Evolutionary conservation across 1,140 invertebrate genomes (phyloP).

Genomic region (Arctopsyche grandis): DNA sequence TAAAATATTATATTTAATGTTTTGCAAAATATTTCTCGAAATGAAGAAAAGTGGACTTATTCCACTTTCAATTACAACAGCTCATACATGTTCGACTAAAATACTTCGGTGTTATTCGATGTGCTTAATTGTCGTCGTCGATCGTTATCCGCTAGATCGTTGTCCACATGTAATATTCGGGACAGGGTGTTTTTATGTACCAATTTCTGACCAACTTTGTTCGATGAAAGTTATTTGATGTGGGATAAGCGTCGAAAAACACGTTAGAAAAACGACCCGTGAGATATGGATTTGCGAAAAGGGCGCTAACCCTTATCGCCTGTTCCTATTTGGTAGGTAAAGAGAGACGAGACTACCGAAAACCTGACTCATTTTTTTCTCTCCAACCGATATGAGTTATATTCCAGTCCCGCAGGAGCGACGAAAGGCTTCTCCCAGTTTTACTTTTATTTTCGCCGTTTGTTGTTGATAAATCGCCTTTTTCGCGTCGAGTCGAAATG

Average conservation of each 20-base stretch:
- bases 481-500: constrained; percentile 12
- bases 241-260: constrained; percentile 10
- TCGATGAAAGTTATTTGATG: constrained; percentile 11
- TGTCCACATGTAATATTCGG: too few relatives aligned
- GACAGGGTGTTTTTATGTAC: neutral
- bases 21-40: too few relatives aligned
- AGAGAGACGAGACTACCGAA: neutral
- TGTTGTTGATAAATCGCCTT: constrained; percentile 26
- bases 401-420: neutral
- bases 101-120: too few relatives aligned
- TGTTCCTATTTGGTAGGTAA: neutral
- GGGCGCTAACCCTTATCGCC: neutral
- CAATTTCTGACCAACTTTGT: constrained; percentile 19
- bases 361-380: neutral
- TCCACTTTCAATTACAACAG: too few relatives aligned
- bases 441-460: neutral
- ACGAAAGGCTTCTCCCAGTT: neutral
- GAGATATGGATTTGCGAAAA: constrained; percentile 10
- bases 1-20: too few relatives aligned
- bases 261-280: constrained; percentile 2
- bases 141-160: too few relatives aligned
- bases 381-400: neutral
- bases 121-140: too few relatives aligned
- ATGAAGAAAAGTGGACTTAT: too few relatives aligned
- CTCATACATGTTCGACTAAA: too few relatives aligned